These are phyloP conservation scores for Hirundo rustica DNA, from an alignment of 2,797 vertebrate species.

Conservation along the genomic window DNA sequence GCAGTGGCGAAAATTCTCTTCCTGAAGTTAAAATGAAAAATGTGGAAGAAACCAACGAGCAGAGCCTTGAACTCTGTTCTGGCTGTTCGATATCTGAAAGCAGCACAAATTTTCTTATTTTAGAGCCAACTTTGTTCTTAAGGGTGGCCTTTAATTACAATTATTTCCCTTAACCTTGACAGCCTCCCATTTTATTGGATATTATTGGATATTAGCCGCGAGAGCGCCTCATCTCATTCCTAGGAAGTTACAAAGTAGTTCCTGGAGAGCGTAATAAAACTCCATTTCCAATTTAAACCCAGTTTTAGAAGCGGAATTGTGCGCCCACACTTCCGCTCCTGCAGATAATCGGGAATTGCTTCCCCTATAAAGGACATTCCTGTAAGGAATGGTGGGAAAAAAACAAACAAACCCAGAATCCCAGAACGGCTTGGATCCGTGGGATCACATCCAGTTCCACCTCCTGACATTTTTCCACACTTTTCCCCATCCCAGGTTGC, in stretches of 20 bases:
- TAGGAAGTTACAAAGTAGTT: background rate
- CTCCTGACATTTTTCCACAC: background rate
- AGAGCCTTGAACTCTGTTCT: background rate
- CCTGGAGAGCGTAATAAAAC: background rate
- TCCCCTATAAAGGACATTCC: background rate
- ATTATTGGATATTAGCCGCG: background rate
- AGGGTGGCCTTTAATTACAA: background rate
- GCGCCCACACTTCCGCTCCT: background rate
- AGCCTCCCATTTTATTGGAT: background rate
- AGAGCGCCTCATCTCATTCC: background rate
- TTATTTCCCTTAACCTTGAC: background rate
- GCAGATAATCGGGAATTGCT: background rate
- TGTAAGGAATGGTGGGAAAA: background rate
- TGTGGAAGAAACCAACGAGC: background rate
- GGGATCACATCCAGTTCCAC: background rate
- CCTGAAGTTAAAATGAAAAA: background rate
- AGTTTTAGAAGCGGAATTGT: background rate
- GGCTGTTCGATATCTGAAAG: background rate
- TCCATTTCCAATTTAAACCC: background rate
- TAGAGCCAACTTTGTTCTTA: background rate
- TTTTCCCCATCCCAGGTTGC: background rate
- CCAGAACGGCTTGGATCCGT: accelerated
- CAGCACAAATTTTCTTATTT: background rate
- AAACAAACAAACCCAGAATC: background rate
- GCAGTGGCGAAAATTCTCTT: background rate